Base-by-base conservation (phyloP, 2,113 vertebrate genomes). In the Terrapene triunguis region DNA sequence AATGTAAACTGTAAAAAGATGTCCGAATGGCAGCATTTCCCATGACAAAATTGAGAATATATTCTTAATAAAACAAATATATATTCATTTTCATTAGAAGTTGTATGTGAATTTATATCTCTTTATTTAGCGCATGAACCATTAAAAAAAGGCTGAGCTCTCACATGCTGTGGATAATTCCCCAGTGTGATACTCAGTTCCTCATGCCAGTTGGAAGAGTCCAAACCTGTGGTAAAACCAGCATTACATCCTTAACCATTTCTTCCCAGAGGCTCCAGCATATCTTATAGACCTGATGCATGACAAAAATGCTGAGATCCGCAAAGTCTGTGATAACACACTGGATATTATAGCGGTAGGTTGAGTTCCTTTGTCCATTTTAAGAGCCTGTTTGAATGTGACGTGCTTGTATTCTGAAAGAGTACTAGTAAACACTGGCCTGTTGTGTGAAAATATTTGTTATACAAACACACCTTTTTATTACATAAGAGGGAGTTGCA, bases 231-330 rank as follows among this genome's bases (percentile, higher is more conserved):
- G 38, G 5, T 3, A 2, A 76, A 69, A 50, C 47, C 6, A 27
- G 24, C 5, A 96, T 97, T 86, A 5, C 78, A 13, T 98, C 99
- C 98, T 99, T 99, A 98, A 98, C 98, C 80, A 42, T 57, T 65
- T 85, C 38, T 82, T 93, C 93, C n/a, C 95, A 99, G 99, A 99
- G 96, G 99, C 99, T 94, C 99, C 99, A 50, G 99, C 99, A 0
- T 99, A 99, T 95, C 99, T 99, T 47, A 99, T 99, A 88, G 99
- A 99, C 91, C 98, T 99, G 96, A 99, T 99, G 99, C 99, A 99
- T 4, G 99, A 99, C 96, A 99, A 99, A 98, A 99, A 99, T 32
- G 97, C 99, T 1, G 99, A 99, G 98, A 99, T 99, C 59, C 98
- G 99, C 38, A 99, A 99, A 98, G 99, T 99, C 88, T 99, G 99